Evolutionary conservation across 2,797 vertebrate species (phyloP).

Genomic region (Picus viridis): DNA sequence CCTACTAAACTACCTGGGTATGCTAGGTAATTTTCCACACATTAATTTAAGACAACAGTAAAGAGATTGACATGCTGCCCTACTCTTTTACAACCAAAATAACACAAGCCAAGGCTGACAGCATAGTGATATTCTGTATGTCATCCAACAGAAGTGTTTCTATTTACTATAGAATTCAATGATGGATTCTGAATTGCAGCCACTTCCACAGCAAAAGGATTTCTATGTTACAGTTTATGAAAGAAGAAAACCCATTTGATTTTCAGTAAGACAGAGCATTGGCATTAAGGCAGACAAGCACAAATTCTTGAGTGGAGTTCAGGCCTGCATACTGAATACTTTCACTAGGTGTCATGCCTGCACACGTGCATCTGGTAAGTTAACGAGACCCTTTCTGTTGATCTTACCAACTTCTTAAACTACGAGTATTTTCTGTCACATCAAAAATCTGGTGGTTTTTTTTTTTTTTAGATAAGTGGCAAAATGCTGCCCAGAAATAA

Average conservation of each 20-base stretch:
- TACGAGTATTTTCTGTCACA: background rate
- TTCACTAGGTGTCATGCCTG: background rate
- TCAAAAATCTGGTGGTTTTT: background rate
- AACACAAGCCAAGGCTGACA: background rate
- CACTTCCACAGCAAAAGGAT: background rate
- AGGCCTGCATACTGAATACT: background rate
- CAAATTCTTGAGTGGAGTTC: background rate
- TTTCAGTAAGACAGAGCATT: background rate
- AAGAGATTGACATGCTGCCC: background rate
- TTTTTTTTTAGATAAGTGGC: background rate
- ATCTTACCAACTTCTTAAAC: background rate
- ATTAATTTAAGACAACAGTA: background rate
- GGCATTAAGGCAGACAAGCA: background rate
- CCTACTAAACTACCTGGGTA: background rate
- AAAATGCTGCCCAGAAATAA: background rate
- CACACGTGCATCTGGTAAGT: background rate
- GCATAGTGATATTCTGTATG: background rate
- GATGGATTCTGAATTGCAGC: slow-evolving; percentile 7
- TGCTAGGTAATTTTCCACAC: background rate
- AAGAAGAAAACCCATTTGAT: background rate
- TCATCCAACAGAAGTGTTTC: background rate
- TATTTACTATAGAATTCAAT: background rate
- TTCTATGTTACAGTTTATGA: background rate
- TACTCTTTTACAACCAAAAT: background rate
- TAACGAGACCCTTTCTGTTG: background rate